Percentiles rank a stretch among this genome's conserved stretches.
These are phyloP conservation scores for Lottia gigantea DNA, from an alignment of 2,888 invertebrate species.

Conservation along the genomic window DNA sequence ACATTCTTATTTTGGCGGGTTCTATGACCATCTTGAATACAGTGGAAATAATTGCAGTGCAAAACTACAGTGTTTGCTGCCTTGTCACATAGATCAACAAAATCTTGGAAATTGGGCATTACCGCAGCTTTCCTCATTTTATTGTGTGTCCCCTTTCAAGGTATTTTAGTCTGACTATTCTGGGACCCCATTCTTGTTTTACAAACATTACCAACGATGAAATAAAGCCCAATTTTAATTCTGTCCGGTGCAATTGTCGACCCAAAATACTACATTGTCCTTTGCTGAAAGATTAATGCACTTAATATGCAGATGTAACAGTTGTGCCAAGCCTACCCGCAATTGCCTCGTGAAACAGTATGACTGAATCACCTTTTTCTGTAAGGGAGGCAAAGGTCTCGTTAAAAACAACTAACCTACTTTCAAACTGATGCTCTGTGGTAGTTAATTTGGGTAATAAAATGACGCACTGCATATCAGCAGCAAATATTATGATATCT, in stretches of 20 bases:
- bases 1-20: too few relatives aligned
- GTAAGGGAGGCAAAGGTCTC: not conserved
- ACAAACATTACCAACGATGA: not conserved
- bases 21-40: too few relatives aligned
- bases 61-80: too few relatives aligned
- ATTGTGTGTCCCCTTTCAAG: not conserved
- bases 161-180: not conserved
- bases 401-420: not conserved
- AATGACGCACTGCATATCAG: not conserved
- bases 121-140: not conserved
- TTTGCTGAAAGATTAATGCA: not conserved
- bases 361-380: rapidly evolving
- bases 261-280: not conserved
- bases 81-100: not conserved
- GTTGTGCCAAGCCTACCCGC: too few relatives aligned
- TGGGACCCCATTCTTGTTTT: not conserved
- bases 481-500: too few relatives aligned
- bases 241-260: not conserved
- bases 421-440: not conserved
- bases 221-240: not conserved
- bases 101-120: not conserved
- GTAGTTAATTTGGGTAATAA: not conserved
- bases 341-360: not conserved
- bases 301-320: not conserved
- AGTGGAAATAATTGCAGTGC: too few relatives aligned